Conservation (phyloP, 2,113 vertebrate genomes). For the Columba janthina region DNA sequence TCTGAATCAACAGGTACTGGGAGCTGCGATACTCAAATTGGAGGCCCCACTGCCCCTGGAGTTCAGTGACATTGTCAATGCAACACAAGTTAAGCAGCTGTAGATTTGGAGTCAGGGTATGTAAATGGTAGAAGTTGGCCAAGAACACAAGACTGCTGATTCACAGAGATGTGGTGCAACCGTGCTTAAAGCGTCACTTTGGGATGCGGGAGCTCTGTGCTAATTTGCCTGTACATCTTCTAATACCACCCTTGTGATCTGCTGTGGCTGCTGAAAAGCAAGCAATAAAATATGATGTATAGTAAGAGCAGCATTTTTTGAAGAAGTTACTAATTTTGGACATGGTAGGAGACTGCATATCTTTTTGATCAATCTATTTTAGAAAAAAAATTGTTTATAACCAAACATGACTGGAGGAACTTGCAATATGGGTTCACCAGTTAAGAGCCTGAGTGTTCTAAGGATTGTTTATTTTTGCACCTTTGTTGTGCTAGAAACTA, state of each 20-base stretch:
- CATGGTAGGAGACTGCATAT: background rate
- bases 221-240: background rate
- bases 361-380: background rate
- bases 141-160: background rate
- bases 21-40: background rate
- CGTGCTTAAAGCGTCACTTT: background rate
- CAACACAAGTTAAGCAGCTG: background rate
- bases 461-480: background rate
- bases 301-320: background rate
- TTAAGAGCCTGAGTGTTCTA: background rate
- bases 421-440: background rate
- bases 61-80: background rate
- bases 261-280: background rate
- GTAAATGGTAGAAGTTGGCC: background rate
- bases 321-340: background rate
- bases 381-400: background rate
- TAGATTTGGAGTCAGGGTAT: background rate
- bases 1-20: background rate
- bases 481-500: background rate
- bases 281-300: background rate
- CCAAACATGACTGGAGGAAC: background rate
- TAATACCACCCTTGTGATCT: background rate
- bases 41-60: background rate
- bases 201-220: background rate
- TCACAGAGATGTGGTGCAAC: slow-evolving; percentile 7